Evolutionary conservation across 2,888 invertebrate species (phyloP).

Genomic region (Mimachlamys varia): DNA sequence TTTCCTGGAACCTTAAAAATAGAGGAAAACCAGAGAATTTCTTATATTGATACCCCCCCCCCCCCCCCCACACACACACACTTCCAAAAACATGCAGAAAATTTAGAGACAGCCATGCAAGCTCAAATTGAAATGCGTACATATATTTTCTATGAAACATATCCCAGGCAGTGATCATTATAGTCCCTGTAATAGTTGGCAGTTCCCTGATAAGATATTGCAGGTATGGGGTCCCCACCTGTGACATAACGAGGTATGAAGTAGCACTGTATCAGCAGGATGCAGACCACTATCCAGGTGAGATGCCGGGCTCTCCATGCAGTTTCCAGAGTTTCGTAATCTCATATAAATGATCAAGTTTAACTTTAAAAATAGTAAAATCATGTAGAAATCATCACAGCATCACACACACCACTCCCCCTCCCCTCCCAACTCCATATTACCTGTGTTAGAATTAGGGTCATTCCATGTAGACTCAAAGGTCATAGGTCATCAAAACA

Average conservation of each 20-base stretch:
- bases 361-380: not conserved
- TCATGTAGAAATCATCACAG: no score
- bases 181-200: not conserved
- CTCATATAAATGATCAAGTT: not conserved
- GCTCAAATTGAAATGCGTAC: no score
- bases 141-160: not conserved
- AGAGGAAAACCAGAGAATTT: no score
- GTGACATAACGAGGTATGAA: not conserved
- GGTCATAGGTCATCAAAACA: not conserved
- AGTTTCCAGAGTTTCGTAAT: not conserved
- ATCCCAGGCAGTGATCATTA: not conserved
- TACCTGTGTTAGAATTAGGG: no score
- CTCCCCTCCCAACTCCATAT: no score
- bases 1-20: no score
- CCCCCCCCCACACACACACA: no score
- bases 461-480: no score
- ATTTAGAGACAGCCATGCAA: no score
- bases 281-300: not conserved
- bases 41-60: no score
- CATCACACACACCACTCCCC: no score
- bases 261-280: not conserved
- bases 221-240: conserved; percentile 24
- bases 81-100: not conserved
- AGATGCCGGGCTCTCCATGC: not conserved
- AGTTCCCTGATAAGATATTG: not conserved